Conservation (phyloP, 2,888 invertebrate genomes). For the Chrysotoxum bicinctum region DNA sequence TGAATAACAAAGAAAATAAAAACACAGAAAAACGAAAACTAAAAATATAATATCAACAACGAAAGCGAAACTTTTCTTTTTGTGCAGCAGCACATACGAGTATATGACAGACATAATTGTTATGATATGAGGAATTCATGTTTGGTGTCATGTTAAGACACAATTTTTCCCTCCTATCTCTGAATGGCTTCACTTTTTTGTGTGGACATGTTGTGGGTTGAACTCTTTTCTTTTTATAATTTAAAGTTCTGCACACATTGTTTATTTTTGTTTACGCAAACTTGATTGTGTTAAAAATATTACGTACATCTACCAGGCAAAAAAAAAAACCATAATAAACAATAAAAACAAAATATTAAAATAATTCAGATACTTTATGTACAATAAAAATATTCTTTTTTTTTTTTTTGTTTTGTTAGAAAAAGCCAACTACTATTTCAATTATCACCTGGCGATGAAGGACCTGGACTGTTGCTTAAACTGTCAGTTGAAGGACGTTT, state of each 20-base stretch:
- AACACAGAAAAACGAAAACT: background rate
- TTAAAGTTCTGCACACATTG: background rate
- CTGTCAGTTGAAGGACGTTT: constrained; percentile 85
- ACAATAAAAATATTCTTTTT: constrained; percentile 2
- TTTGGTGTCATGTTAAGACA: background rate
- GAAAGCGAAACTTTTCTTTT: background rate
- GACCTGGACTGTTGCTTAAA: constrained; percentile 84
- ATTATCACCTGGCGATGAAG: constrained; percentile 84
- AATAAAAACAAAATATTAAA: constrained; percentile 16
- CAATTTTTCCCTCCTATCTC: background rate
- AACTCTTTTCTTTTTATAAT: background rate
- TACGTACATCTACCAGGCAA: constrained; percentile 56
- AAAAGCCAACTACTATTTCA: constrained; percentile 56
- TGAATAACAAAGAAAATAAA: background rate
- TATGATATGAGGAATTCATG: background rate
- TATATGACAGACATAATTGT: background rate
- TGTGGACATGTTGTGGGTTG: constrained; percentile 11
- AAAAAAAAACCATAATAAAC: constrained; percentile 18
- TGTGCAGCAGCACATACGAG: background rate
- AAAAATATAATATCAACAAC: background rate
- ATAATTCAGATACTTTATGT: constrained; percentile 34
- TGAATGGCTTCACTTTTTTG: constrained; percentile 5
- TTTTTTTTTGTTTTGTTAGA: background rate
- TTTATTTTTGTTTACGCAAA: background rate
- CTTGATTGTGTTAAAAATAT: background rate